These are phyloP conservation scores for Acomys russatus DNA, from an alignment of 2,797 vertebrate species.

Conservation along the genomic window DNA sequence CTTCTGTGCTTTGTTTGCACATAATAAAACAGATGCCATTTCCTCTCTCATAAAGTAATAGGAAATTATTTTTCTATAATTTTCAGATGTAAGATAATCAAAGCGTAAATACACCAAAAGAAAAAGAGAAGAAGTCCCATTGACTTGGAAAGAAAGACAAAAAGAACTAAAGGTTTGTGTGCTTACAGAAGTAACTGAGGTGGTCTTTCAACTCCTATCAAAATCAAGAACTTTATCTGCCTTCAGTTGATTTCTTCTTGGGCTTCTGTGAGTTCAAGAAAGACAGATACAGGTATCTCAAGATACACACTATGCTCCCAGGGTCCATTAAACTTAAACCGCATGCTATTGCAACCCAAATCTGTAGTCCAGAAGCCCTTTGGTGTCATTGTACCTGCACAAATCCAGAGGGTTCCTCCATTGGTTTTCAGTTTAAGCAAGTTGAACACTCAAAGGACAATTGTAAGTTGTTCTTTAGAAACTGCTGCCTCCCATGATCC, in stretches of 20 bases:
- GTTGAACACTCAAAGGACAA: neutral
- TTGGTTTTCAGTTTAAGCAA: slow-evolving; percentile 32
- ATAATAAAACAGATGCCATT: neutral
- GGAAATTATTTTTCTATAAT: neutral
- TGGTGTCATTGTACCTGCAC: neutral
- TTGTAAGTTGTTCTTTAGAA: slow-evolving; percentile 22
- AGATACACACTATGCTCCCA: neutral
- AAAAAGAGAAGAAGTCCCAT: neutral
- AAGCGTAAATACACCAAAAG: neutral
- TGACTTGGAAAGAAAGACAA: neutral
- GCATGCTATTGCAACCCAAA: neutral
- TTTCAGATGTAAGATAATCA: neutral
- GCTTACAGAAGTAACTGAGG: neutral
- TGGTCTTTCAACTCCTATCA: neutral
- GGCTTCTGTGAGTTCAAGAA: neutral
- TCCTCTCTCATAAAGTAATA: neutral
- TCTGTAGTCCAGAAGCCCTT: neutral
- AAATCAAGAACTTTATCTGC: neutral
- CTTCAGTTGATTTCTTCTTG: neutral
- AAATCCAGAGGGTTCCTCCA: neutral
- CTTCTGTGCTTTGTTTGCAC: neutral
- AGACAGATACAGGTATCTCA: neutral
- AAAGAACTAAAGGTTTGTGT: neutral
- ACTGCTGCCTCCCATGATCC: neutral
- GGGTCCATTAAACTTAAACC: neutral